Evolutionary conservation across 2,888 invertebrate species (phyloP).

Genomic region (Cylloceria caligata): DNA sequence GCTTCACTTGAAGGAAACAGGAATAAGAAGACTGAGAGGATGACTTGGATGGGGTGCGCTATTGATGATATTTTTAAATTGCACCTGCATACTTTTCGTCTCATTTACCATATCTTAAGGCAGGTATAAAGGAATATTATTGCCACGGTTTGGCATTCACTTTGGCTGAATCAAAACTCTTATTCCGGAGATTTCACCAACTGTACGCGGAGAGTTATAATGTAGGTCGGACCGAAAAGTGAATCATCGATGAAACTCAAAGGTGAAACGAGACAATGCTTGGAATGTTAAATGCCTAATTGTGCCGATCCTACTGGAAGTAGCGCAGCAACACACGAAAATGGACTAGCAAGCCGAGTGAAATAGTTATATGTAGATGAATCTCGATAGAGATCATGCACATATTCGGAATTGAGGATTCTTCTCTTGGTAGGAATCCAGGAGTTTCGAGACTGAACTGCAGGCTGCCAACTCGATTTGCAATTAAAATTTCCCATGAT

Average conservation of each 20-base stretch:
- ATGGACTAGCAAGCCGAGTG: neutral
- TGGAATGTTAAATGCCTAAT: neutral
- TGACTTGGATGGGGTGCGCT: no score
- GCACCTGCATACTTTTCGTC: no score
- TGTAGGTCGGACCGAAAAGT: neutral
- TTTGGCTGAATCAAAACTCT: no score
- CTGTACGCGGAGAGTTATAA: neutral
- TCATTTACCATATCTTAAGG: no score
- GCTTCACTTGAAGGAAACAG: neutral
- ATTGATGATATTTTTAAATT: no score
- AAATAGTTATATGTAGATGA: conserved; percentile 15
- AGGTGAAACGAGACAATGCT: neutral
- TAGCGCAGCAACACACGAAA: neutral
- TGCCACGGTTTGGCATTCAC: no score
- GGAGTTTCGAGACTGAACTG: neutral
- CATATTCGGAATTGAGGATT: conserved; percentile 19
- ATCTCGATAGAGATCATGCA: neutral
- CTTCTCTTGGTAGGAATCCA: neutral
- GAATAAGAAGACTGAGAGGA: neutral
- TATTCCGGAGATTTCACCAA: no score
- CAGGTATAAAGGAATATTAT: no score
- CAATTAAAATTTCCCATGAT: conserved; percentile 21
- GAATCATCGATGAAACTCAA: neutral
- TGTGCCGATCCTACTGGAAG: neutral
- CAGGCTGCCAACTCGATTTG: conserved; percentile 30